Evolutionary conservation across 23 tunicate species (phyloP), one percentile per base, ranked within the genome.

Genomic region (Trididemnum clinides): DNA sequence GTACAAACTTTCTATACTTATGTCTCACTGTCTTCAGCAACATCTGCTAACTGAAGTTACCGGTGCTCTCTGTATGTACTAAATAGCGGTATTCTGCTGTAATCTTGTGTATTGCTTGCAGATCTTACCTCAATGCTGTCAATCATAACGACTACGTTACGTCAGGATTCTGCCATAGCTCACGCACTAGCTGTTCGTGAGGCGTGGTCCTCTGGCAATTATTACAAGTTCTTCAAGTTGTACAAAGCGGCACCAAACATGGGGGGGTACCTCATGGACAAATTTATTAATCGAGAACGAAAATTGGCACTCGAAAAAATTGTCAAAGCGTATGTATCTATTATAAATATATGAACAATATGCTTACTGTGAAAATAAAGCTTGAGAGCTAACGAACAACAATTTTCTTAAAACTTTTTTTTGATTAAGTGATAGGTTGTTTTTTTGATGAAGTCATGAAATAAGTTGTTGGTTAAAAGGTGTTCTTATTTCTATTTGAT

Each of bases 201-300:
- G 20, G 94, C 98, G 66, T 94, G 98, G 98, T 70, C 94, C 19
- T 22, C 85, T 2, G 82, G 82, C 27, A 88, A 91, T 75, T 88
- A 84, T 62, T 54, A 82, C 78, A 78, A 88, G 39, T 97, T 97
- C 78, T 97, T 97, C 64, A 69, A 78, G 37, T 90, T 97, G 31
- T 97, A 86, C 78, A 65, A 34, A 21, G 59, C 63, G 0, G 91
- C 95, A 0, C 93, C 97, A 0, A 76, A 74, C 3, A 94, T 92
- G 97, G 95, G 90, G 1, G 97, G 93, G 0, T 88, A 92, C 34
- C 91, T 97, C n/a, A 88, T 97, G 86, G 99, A 94, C 77, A 97
- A 97, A 72, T 97, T 97, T 59, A 90, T 70, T 6, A 85, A 82
- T 0, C 49, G 99, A 28, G 99, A 97, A 82, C 65, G 99, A 64